Evolutionary conservation across 2,113 vertebrate genomes (phyloP).

Genomic region (Spheniscus mendiculus): DNA sequence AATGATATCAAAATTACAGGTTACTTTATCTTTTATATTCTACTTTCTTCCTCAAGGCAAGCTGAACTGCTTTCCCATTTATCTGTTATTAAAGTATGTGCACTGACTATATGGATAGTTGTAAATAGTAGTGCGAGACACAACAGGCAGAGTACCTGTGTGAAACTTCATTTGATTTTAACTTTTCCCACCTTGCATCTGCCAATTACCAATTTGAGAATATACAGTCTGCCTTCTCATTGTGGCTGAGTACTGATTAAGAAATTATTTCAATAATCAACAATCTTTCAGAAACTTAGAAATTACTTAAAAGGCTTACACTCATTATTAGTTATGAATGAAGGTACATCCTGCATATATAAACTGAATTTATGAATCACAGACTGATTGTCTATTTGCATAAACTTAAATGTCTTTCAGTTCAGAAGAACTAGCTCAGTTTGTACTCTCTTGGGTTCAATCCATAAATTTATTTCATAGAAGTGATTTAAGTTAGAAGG

Average conservation of each 20-base stretch:
- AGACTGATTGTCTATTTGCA: background rate
- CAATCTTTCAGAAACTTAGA: background rate
- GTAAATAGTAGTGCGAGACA: background rate
- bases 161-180: background rate
- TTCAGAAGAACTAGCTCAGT: background rate
- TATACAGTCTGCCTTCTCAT: background rate
- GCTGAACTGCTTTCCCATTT: background rate
- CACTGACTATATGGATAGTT: rapidly evolving
- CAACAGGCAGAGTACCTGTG: background rate
- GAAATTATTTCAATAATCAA: background rate
- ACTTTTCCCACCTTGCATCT: background rate
- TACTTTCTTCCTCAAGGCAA: background rate
- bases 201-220: background rate
- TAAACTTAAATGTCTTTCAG: background rate
- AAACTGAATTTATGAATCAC: background rate
- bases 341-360: background rate
- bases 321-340: background rate
- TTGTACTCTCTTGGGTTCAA: background rate
- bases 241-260: background rate
- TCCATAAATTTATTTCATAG: background rate
- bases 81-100: background rate
- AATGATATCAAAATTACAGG: background rate
- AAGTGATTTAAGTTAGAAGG: background rate
- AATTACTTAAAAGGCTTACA: background rate
- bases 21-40: background rate